Conservation (phyloP, 2,888 invertebrate genomes). For the Agrochola lota region DNA sequence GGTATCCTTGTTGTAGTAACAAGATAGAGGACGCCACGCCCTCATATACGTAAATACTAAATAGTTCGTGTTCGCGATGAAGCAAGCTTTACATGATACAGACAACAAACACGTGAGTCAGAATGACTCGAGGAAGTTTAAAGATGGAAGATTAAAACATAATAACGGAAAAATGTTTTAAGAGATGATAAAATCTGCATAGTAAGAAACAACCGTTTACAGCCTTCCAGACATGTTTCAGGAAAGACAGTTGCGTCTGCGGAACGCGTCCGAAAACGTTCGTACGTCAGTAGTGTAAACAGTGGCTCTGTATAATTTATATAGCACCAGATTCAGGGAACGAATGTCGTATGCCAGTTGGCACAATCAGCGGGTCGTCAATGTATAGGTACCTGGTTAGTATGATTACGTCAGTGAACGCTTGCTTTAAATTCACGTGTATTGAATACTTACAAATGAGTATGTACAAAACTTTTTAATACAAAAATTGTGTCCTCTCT, state of each 20-base stretch:
- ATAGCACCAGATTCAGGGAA: conserved; percentile 65
- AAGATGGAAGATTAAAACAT: conserved; percentile 18
- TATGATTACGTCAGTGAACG: conserved; percentile 48
- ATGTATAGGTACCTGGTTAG: conserved; percentile 39
- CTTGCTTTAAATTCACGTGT: conserved; percentile 60
- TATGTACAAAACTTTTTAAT: conserved; percentile 20
- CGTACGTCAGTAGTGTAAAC: conserved; percentile 59
- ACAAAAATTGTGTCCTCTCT: no score
- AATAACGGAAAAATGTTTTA: conserved; percentile 22
- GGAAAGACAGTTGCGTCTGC: conserved; percentile 42
- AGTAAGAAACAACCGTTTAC: conserved; percentile 25
- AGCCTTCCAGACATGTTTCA: conserved; percentile 41
- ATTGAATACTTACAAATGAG: conserved; percentile 30
- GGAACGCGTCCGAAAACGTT: conserved; percentile 39
- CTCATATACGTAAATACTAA: conserved; percentile 29
- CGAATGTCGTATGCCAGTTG: conserved; percentile 79
- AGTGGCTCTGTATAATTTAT: conserved; percentile 52
- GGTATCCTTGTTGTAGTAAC: conserved; percentile 23
- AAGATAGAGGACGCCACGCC: conserved; percentile 30
- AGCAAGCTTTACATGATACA: conserved; percentile 34
- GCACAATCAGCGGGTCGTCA: conserved; percentile 72
- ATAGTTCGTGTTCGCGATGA: conserved; percentile 24
- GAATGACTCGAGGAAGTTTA: conserved; percentile 26
- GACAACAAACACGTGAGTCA: conserved; percentile 48
- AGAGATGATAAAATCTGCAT: conserved; percentile 15